Percentiles rank a stretch among this genome's conserved stretches.
Conservation (phyloP, 1,140 invertebrate species). For the Nephila pilipes region DNA sequence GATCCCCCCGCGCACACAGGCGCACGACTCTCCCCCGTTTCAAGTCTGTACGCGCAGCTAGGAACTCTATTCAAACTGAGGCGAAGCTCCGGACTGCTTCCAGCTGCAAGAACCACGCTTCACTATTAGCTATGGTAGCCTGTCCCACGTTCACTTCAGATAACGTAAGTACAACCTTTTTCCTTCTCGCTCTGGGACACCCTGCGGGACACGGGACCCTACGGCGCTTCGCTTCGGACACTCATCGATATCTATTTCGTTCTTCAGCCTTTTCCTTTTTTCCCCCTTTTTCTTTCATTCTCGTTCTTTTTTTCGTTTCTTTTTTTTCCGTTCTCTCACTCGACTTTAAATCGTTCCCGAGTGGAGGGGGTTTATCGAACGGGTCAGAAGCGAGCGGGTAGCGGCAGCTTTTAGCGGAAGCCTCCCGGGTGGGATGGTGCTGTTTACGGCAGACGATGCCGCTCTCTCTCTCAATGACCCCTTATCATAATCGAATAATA, state of each 20-base stretch:
- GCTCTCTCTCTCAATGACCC: not conserved
- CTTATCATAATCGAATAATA: too few relatives aligned
- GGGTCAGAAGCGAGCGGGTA: not conserved
- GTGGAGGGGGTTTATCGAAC: slow-evolving; percentile 55
- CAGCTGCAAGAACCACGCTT: slow-evolving; percentile 58
- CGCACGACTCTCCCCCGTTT: slow-evolving; percentile 47
- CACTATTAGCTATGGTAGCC: slow-evolving; percentile 71
- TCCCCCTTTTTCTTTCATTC: not conserved
- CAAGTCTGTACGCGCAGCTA: slow-evolving; percentile 66
- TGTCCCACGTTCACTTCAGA: slow-evolving; percentile 52
- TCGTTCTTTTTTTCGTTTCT: not conserved
- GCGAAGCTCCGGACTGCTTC: slow-evolving; percentile 60
- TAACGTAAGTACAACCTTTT: slow-evolving; percentile 56
- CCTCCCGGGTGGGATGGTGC: slow-evolving; percentile 22
- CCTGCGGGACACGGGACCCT: not conserved
- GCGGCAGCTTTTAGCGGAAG: slow-evolving; percentile 14
- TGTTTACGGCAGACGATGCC: not conserved
- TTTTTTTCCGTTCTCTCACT: not conserved
- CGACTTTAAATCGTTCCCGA: slow-evolving; percentile 30
- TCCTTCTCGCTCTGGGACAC: not conserved
- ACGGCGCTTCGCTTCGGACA: not conserved
- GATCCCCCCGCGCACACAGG: slow-evolving; percentile 50
- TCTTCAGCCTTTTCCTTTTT: not conserved
- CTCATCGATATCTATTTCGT: not conserved
- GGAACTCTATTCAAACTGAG: slow-evolving; percentile 76